These are phyloP conservation scores for Apus apus DNA, from an alignment of 2,113 vertebrate genomes.

Conservation along the genomic window DNA sequence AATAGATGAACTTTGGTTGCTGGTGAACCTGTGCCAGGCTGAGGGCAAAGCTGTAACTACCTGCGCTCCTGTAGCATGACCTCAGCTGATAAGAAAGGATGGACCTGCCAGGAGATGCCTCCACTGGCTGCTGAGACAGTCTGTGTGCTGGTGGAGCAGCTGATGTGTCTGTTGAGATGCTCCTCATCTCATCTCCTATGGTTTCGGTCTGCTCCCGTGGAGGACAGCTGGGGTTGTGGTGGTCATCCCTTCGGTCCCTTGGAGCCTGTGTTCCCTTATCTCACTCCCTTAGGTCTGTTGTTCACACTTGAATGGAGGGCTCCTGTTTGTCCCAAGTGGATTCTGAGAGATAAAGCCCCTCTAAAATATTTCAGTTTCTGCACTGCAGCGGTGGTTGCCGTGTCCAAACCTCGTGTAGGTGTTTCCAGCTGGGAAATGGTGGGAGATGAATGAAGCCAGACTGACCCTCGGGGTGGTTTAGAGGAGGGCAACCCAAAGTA, in stretches of 20 bases:
- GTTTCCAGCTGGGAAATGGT: background rate
- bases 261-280: background rate
- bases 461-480: background rate
- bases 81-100: background rate
- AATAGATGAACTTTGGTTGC: constrained; percentile 8
- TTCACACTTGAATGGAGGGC: rapidly evolving
- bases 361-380: background rate
- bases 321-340: background rate
- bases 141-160: background rate
- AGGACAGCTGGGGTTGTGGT: background rate
- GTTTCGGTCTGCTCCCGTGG: background rate
- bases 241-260: background rate
- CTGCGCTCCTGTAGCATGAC: background rate
- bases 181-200: background rate
- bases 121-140: background rate
- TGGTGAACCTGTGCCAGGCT: background rate
- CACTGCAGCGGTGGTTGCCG: background rate
- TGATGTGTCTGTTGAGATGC: background rate
- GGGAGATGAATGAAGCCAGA: background rate
- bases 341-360: background rate
- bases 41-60: background rate
- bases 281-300: background rate
- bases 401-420: background rate
- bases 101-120: background rate
- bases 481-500: background rate